phyloP scores from a whole-genome alignment of 2,113 vertebrate species.

The Pantherophis guttatus region DNA sequence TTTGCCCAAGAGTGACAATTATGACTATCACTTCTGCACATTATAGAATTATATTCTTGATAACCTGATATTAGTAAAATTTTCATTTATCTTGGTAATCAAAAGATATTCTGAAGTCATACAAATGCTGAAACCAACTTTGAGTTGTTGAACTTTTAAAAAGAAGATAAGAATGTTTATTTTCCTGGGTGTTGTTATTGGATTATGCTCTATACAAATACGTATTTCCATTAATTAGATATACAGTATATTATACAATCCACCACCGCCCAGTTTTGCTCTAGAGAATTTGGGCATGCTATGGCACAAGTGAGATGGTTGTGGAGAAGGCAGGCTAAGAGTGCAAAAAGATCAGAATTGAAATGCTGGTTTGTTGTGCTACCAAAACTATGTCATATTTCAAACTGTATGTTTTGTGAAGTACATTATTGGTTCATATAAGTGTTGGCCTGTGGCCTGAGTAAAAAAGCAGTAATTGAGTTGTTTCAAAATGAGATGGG shows the following conservation, averaged over 20 bases:
- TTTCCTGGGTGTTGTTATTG: not conserved
- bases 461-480: constrained; percentile 8
- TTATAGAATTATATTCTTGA: not conserved
- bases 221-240: not conserved
- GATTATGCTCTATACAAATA: not conserved
- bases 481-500: not conserved
- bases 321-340: not conserved
- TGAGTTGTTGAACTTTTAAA: not conserved
- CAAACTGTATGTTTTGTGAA: not conserved
- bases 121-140: not conserved
- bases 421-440: not conserved
- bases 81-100: not conserved
- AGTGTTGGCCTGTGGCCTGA: not conserved
- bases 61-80: not conserved
- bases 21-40: not conserved
- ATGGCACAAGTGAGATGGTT: not conserved
- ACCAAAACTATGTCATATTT: not conserved
- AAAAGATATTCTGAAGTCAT: not conserved
- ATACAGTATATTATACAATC: not conserved
- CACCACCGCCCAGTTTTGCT: not conserved
- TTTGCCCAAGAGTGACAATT: not conserved
- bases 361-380: not conserved
- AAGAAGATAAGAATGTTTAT: not conserved
- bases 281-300: not conserved
- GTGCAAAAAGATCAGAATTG: constrained; percentile 3